Conservation (phyloP, 2,888 invertebrate genomes). For the Phymatocera aterrima region DNA sequence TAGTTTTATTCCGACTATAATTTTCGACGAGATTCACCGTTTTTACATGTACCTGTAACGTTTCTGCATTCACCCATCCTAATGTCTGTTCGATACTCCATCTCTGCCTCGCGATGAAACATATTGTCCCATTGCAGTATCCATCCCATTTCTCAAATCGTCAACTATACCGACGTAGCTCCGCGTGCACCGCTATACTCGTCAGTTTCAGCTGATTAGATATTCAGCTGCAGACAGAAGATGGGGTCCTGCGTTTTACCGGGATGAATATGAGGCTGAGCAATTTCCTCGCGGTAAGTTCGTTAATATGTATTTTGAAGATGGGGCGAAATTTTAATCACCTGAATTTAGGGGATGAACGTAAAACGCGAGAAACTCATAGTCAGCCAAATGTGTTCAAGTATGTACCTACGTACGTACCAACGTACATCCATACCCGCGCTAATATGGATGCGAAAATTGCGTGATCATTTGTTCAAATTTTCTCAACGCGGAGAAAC, state of each 20-base stretch:
- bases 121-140: neutral
- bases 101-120: neutral
- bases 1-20: neutral
- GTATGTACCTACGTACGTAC: neutral
- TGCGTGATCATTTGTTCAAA: too few species aligned
- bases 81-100: too few species aligned
- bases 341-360: conserved; percentile 7
- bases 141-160: neutral
- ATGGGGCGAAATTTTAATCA: conserved; percentile 25
- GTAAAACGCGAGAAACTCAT: conserved; percentile 8
- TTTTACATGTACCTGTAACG: neutral
- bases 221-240: neutral
- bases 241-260: conserved; percentile 5
- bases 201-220: conserved; percentile 32
- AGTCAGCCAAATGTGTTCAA: neutral
- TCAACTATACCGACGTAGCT: neutral
- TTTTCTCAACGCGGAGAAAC: too few species aligned
- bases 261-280: conserved; percentile 21
- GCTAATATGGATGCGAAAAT: too few species aligned
- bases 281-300: conserved; percentile 36
- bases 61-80: neutral
- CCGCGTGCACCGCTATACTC: conserved; percentile 17
- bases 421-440: too few species aligned
- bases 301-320: conserved; percentile 33
- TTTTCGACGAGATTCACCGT: too few species aligned